Base-by-base conservation (phyloP, 2,888 invertebrate species). In the Megalurothrips usitatus region DNA sequence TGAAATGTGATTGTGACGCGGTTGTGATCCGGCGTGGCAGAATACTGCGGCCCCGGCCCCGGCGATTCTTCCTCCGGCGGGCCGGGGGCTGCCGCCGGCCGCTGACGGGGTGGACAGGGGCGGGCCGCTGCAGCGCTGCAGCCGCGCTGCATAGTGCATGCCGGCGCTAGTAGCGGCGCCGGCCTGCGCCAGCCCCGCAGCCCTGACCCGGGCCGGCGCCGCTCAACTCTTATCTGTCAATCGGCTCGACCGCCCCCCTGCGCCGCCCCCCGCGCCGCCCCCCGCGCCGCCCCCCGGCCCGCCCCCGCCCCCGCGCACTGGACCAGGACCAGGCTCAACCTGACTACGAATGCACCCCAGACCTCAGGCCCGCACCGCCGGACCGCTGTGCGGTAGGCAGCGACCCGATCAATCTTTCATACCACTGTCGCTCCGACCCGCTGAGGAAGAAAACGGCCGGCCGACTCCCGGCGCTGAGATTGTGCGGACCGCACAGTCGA, bases 161-260 rank as follows among this genome's bases (percentile, higher is more conserved):
- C 6, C 34, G 3, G 58, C 6, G 58, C 34, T 43, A 43, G 34
- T 6, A 43, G 34, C 6, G 34, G 34, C 34, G 34, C 6, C 34
- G 6, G 58, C 14, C 58, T 6, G 58, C 19, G 52, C 52, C 52
- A 52, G 52, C 14, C 34, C 34, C 34, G 34, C 34, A 43, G 34
- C 34, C 34, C 34, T 43, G 6, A 43, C 34, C 34, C 6, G 34
- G 80, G 82, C 80, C 82, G 63, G 82, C 81, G 82, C 83, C 82
- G 82, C 84, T 83, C 84, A 83, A 84, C 84, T 83, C 84, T 83
- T 84, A 81, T 83, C 84, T 84, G 85, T 84, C 84, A 82, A 81
- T 79, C 81, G 81, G 68, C 80, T 79, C 80, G 80, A 81, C 82
- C 82, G 78, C 83, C 83, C 82, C 82, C 82, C 83, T 84, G 81